phyloP scores from a whole-genome alignment of 1,140 invertebrate species.

The Saccostrea glomerata region DNA sequence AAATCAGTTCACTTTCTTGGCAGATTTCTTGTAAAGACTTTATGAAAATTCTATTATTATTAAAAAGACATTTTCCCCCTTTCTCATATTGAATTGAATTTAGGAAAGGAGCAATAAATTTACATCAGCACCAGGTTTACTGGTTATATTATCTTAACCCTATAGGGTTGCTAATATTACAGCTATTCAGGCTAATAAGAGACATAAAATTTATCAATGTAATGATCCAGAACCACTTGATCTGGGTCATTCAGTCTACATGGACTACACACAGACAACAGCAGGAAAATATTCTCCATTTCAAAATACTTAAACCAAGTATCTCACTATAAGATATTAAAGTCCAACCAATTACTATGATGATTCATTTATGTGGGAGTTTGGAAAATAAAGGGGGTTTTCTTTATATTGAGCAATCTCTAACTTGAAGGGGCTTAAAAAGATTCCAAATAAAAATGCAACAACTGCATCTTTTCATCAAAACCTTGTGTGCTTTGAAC shows the following conservation, averaged over 20 bases:
- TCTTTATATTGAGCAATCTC: background rate
- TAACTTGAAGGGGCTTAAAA: background rate
- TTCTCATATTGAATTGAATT: no score
- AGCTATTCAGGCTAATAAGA: no score
- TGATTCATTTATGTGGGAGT: constrained; percentile 15
- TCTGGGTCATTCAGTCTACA: background rate
- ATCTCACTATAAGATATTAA: background rate
- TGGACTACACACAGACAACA: background rate
- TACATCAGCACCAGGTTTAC: background rate
- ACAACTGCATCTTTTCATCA: background rate
- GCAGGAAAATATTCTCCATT: background rate
- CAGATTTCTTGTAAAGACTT: background rate
- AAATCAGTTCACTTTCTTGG: background rate
- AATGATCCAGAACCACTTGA: background rate
- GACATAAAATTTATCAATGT: no score
- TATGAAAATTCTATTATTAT: background rate
- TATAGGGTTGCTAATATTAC: background rate
- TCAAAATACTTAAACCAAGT: background rate
- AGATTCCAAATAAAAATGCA: background rate
- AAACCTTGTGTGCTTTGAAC: background rate
- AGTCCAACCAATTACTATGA: no score
- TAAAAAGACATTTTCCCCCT: background rate
- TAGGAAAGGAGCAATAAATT: no score
- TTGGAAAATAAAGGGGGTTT: background rate
- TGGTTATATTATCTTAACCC: background rate